phyloP scores from a whole-genome alignment of 2,888 invertebrate species.

The Allolobophora icterica region DNA sequence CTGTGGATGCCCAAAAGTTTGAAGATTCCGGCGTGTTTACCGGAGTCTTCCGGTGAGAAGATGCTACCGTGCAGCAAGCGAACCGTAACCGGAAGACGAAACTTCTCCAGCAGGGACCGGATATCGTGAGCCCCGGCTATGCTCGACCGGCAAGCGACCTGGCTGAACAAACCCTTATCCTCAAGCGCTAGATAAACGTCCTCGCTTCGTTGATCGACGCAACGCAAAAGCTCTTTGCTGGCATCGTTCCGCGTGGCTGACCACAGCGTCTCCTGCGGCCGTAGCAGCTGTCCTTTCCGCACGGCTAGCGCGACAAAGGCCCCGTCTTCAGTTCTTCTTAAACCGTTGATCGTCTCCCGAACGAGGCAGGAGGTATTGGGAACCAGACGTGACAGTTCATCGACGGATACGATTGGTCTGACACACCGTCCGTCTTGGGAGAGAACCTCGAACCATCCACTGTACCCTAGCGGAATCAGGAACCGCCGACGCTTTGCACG shows the following conservation, averaged over 20 bases:
- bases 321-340: not conserved
- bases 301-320: conserved; percentile 48
- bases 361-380: conserved; percentile 73
- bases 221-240: conserved; percentile 74
- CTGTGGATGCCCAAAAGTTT: conserved; percentile 59
- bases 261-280: conserved; percentile 56
- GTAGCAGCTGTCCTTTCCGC: conserved; percentile 58
- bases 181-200: conserved; percentile 82
- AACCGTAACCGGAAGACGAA: conserved; percentile 89
- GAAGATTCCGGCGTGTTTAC: conserved; percentile 58
- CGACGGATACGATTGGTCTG: conserved; percentile 85
- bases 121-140: conserved; percentile 93
- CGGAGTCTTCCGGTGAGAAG: conserved; percentile 70
- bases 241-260: conserved; percentile 51
- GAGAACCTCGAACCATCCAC: conserved; percentile 89
- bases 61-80: conserved; percentile 87
- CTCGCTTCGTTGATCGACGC: conserved; percentile 84
- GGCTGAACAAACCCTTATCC: conserved; percentile 88
- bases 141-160: conserved; percentile 88
- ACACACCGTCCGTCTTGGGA: conserved; percentile 92
- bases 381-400: conserved; percentile 74
- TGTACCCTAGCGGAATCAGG: conserved; percentile 68
- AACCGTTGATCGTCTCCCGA: conserved; percentile 67
- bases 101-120: conserved; percentile 79
- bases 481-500: not conserved